These are phyloP conservation scores for Nycticebus coucang DNA, from an alignment of 2,113 vertebrate genomes.

Conservation along the genomic window DNA sequence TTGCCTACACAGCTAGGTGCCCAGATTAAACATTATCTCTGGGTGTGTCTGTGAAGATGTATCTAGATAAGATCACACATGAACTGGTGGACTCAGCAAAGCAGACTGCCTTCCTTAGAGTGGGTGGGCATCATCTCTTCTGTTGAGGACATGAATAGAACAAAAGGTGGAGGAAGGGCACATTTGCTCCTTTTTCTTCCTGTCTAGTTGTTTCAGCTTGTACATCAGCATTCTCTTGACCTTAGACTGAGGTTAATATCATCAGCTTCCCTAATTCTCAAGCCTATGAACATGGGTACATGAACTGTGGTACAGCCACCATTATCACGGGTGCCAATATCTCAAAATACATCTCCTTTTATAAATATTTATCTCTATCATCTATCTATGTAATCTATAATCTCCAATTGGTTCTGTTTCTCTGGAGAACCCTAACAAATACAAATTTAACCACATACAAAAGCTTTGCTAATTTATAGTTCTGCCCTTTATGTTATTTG, in stretches of 20 bases:
- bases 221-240: neutral
- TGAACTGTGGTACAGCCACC: neutral
- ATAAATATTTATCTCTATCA: neutral
- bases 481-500: neutral
- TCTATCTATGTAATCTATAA: neutral
- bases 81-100: neutral
- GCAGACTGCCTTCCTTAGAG: neutral
- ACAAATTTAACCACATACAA: neutral
- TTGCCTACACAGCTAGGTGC: neutral
- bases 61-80: neutral
- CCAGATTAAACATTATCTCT: neutral
- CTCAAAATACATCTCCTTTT: neutral
- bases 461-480: neutral
- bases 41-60: neutral
- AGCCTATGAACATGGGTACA: neutral
- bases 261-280: neutral
- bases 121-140: neutral
- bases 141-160: neutral
- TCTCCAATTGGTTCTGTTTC: neutral
- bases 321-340: neutral
- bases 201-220: neutral
- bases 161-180: neutral
- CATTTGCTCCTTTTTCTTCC: neutral
- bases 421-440: neutral
- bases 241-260: neutral